These are phyloP conservation scores for Lordiphosa collinella DNA, from an alignment of 1,140 invertebrate species.

Conservation along the genomic window DNA sequence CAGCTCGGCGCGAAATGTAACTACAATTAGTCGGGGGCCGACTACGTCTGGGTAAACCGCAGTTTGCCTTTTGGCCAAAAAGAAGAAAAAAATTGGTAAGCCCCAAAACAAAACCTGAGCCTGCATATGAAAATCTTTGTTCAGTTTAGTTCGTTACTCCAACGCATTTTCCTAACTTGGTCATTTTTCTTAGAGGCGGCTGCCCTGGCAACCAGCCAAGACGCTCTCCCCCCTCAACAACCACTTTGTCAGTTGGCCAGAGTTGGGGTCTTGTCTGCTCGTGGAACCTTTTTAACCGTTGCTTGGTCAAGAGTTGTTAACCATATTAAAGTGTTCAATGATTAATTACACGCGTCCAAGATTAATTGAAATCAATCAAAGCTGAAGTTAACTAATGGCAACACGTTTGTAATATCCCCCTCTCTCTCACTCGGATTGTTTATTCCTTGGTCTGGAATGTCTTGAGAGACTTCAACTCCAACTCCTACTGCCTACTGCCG, in stretches of 20 bases:
- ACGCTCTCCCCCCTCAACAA: slow-evolving; percentile 22
- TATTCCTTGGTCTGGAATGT: slow-evolving; percentile 45
- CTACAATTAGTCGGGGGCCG: slow-evolving; percentile 70
- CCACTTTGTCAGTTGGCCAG: slow-evolving; percentile 57
- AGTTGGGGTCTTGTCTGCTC: slow-evolving; percentile 33
- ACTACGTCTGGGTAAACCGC: slow-evolving; percentile 6
- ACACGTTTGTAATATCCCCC: slow-evolving; percentile 77
- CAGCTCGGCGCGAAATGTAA: slow-evolving; percentile 57
- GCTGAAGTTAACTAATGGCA: slow-evolving; percentile 80
- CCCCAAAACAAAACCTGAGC: too few relatives aligned
- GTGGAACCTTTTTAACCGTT: slow-evolving; percentile 79
- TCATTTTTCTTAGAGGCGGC: slow-evolving; percentile 68
- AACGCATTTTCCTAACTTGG: slow-evolving; percentile 74
- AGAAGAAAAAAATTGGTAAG: too few relatives aligned
- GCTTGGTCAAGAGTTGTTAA: slow-evolving; percentile 79
- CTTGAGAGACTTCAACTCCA: slow-evolving; percentile 14
- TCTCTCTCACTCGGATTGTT: slow-evolving; percentile 16
- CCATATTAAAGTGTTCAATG: slow-evolving; percentile 80
- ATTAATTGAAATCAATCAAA: slow-evolving; percentile 80
- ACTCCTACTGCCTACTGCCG: slow-evolving; percentile 9
- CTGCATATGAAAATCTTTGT: slow-evolving; percentile 57
- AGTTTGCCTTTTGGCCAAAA: slow-evolving; percentile 23
- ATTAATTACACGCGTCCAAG: slow-evolving; percentile 80
- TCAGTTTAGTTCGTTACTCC: slow-evolving; percentile 36
- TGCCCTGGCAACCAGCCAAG: slow-evolving; percentile 48